Base-by-base conservation (phyloP, 2,113 vertebrate species). In the Osmerus eperlanus region DNA sequence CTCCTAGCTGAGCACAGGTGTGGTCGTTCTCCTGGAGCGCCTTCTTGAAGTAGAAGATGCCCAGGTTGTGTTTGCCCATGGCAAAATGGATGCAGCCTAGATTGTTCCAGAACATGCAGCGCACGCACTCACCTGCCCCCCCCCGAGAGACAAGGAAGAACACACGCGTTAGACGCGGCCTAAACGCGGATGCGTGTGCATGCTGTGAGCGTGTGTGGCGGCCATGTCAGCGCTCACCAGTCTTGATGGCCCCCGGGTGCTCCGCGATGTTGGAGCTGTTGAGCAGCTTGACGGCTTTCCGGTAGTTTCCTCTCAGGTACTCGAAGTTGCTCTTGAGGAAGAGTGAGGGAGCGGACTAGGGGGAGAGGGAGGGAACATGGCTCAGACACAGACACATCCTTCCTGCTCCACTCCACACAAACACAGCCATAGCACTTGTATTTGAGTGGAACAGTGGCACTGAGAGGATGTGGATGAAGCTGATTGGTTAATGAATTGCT, bases 61-160 rank as follows among this genome's bases (percentile, higher is more conserved):
- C 97, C 55, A 98, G 90, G 60, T 99, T 99, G 90, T 99, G 96
- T 84, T 99, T 99, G 80, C 96, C 97, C 97, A 99, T 99, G 36
- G 97, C 97, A 88, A 99, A 98, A 88, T 99, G 97, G 82, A 99
- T 98, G 84, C 97, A 99, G 62, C 97, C 97, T 83, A 99, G 94
- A 84, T 99, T 99, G 87, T 98, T 99, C 97, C 97, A 99, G 89
- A 99, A 99, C 97, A 99, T 99, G 80, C 97, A 99, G 1, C 95
- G 90, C 67, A 97, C 92, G 84, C 96, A 99, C 94, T 99, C 97
- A 85, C 97, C 97, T 99, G 75, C 16, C 2, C 4, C 63, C 63
- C 3, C 8, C 11, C 23, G 4, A 41, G 72, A 65, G 60, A 77
- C 21, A 67, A 67, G 23, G 16, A 36, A 56, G 23, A 65, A 36